Evolutionary conservation across 2,797 vertebrate species (phyloP).

Genomic region (Danio choprae): DNA sequence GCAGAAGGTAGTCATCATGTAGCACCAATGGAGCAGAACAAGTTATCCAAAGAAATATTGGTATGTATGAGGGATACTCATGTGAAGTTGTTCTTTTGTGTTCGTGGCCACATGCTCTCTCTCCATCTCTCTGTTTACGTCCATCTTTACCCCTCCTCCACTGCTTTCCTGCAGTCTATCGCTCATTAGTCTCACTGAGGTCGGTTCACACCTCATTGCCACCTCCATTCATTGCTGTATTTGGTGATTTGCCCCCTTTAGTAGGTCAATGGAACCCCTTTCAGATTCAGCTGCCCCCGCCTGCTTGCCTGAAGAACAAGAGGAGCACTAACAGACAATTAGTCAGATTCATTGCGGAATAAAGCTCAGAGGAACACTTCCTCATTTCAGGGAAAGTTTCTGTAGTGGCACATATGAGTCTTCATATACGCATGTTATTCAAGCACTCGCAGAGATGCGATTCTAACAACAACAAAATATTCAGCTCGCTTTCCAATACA

Average conservation of each 20-base stretch:
- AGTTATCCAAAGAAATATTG: not conserved
- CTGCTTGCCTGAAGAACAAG: constrained; percentile 55
- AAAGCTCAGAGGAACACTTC: constrained; percentile 58
- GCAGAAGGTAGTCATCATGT: not conserved
- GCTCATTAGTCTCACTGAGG: constrained; percentile 65
- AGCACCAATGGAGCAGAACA: not conserved
- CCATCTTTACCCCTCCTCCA: constrained; percentile 9
- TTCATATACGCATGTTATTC: too few relatives aligned
- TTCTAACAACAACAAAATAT: too few relatives aligned
- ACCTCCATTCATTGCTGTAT: constrained; percentile 65
- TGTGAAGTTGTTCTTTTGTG: not conserved
- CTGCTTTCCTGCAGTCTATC: constrained; percentile 44
- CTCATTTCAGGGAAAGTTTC: constrained; percentile 52
- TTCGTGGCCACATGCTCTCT: not conserved
- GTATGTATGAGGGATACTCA: not conserved
- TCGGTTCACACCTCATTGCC: constrained; percentile 68
- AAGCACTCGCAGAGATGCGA: too few relatives aligned
- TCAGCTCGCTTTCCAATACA: too few relatives aligned
- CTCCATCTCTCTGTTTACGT: constrained; percentile 3
- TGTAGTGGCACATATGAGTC: too few relatives aligned
- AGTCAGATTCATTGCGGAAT: constrained; percentile 59
- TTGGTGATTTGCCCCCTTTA: constrained; percentile 67
- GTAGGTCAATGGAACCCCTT: constrained; percentile 64
- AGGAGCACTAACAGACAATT: constrained; percentile 59
- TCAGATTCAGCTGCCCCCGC: constrained; percentile 56